Percentiles rank a stretch among this genome's conserved stretches.
Evolutionary conservation across 2,113 vertebrate genomes (phyloP).

Genomic region (Tachysurus vachellii): DNA sequence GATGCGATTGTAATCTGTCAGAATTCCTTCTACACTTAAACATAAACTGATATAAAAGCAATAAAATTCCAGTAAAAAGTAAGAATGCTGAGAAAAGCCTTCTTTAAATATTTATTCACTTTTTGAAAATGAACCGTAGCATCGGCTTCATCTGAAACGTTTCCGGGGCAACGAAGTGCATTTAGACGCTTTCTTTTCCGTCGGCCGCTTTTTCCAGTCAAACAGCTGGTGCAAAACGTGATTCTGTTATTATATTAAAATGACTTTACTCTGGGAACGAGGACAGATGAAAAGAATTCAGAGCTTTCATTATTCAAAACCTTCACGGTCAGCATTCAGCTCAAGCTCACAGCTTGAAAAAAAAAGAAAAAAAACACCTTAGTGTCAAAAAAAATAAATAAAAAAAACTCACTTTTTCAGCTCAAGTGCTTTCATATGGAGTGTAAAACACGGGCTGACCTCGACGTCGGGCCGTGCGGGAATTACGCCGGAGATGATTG

Average conservation of each 20-base stretch:
- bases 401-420: neutral
- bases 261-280: neutral
- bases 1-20: neutral
- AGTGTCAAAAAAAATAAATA: neutral
- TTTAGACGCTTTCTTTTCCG: neutral
- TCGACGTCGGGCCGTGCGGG: neutral
- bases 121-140: neutral
- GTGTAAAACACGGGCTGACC: slow-evolving; percentile 9
- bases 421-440: slow-evolving; percentile 11
- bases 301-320: neutral
- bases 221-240: too few relatives aligned
- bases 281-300: neutral
- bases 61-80: neutral
- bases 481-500: neutral
- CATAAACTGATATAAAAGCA: neutral
- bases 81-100: neutral
- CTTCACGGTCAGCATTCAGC: slow-evolving; percentile 19
- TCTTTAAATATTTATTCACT: neutral
- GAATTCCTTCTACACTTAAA: neutral
- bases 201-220: neutral
- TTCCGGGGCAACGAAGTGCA: neutral
- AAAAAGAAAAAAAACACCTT: neutral
- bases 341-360: neutral
- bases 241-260: neutral
- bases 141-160: neutral